Conservation (phyloP, 2,113 vertebrate genomes). For the Percopsis transmontana region DNA sequence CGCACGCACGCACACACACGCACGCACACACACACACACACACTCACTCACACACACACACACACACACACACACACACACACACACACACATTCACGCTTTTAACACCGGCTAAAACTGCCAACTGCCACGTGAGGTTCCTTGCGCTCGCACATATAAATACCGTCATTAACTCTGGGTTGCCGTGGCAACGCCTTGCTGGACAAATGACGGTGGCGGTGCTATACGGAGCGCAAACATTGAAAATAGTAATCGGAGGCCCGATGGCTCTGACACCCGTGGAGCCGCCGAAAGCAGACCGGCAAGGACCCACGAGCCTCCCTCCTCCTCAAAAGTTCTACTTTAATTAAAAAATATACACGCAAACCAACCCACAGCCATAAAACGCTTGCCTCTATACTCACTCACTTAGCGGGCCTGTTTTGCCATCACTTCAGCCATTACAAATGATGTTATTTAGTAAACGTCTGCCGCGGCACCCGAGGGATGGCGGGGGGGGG, state of each 20-base stretch:
- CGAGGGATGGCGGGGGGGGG: conserved; percentile 65
- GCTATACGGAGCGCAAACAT: conserved; percentile 60
- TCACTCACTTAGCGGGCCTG: conserved; percentile 70
- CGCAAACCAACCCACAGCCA: conserved; percentile 28
- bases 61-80: not conserved
- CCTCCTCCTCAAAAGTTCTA: conserved; percentile 33
- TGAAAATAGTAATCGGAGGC: conserved; percentile 65
- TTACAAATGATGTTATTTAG: conserved; percentile 85
- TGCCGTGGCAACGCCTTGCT: conserved; percentile 71
- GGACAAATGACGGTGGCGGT: conserved; percentile 51
- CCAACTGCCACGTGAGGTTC: conserved; percentile 28
- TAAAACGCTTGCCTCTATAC: conserved; percentile 60
- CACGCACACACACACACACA: not conserved
- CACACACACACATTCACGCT: not conserved
- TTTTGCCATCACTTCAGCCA: conserved; percentile 74
- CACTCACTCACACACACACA: conserved; percentile 10
- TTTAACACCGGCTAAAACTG: conserved; percentile 24
- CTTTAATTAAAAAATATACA: conserved; percentile 53
- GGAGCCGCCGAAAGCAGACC: conserved; percentile 39
- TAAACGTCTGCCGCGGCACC: conserved; percentile 77
- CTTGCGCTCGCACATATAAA: conserved; percentile 33
- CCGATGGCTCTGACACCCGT: conserved; percentile 63
- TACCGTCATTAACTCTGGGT: conserved; percentile 74
- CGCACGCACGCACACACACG: not conserved
- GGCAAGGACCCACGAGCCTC: conserved; percentile 39